Percentiles rank a stretch among this genome's conserved stretches.
Evolutionary conservation across 2,797 vertebrate genomes (phyloP).

Genomic region (Harpagifer antarcticus): DNA sequence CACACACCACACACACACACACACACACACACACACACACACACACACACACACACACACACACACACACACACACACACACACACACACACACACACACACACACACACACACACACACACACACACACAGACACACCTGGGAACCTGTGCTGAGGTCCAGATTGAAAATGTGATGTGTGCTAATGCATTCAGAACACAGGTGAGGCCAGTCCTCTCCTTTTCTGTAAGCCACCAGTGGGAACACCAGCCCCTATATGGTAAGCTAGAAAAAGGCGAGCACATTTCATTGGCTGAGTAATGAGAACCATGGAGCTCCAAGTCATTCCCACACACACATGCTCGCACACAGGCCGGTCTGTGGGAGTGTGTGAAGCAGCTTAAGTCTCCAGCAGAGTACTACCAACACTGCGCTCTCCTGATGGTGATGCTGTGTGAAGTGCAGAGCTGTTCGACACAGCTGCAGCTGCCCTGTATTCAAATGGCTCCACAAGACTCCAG

Average conservation of each 20-base stretch:
- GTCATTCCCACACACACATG: constrained; percentile 54
- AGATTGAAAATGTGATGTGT: constrained; percentile 78
- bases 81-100: background rate
- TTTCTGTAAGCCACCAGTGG: constrained; percentile 71
- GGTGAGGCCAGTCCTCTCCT: constrained; percentile 72
- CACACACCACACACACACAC: constrained; percentile 26
- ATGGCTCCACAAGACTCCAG: constrained; percentile 71
- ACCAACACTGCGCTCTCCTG: constrained; percentile 67
- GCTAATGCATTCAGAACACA: constrained; percentile 81
- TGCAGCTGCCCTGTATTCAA: constrained; percentile 76
- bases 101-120: background rate
- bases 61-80: constrained; percentile 1
- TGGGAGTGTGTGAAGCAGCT: constrained; percentile 69
- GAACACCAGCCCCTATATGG: constrained; percentile 67
- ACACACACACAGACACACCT: constrained; percentile 37
- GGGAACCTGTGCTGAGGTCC: constrained; percentile 68
- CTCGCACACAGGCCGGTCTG: constrained; percentile 44
- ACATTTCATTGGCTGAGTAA: constrained; percentile 75
- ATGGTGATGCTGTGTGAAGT: constrained; percentile 79
- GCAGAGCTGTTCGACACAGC: constrained; percentile 77
- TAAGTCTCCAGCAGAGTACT: constrained; percentile 69
- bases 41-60: background rate
- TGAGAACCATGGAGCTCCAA: constrained; percentile 74
- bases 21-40: too few relatives aligned
- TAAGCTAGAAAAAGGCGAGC: constrained; percentile 61